Conservation (phyloP, 2,888 invertebrate species). For the Drosophila robusta region DNA sequence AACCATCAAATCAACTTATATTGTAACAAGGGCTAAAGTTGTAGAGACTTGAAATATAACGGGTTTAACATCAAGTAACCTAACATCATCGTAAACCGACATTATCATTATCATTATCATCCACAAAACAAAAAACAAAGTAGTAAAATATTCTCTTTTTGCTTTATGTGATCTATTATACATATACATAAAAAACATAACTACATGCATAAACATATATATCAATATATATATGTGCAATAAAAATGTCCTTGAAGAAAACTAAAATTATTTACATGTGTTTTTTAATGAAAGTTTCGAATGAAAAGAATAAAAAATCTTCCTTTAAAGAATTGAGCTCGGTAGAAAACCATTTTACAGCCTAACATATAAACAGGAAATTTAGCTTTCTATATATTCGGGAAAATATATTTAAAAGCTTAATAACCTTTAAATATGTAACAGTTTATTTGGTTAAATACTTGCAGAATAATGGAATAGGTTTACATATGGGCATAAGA, state of each 20-base stretch:
- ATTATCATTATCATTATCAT: constrained; percentile 58
- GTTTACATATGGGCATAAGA: background rate
- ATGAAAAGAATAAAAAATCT: no score
- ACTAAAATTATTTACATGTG: background rate
- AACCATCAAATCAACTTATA: constrained; percentile 50
- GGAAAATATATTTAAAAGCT: no score
- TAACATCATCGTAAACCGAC: constrained; percentile 34
- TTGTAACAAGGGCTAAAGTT: constrained; percentile 55
- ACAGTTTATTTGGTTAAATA: constrained; percentile 23
- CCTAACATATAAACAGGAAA: no score
- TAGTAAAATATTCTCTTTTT: constrained; percentile 83
- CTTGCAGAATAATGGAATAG: constrained; percentile 11
- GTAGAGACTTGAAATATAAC: constrained; percentile 53
- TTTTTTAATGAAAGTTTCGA: background rate
- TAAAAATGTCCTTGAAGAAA: constrained; percentile 73
- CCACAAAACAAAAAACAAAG: constrained; percentile 49
- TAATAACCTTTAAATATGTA: no score
- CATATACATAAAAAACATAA: constrained; percentile 55
- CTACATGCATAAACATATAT: constrained; percentile 55
- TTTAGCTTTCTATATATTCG: no score
- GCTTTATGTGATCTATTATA: constrained; percentile 84
- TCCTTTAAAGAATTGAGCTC: no score
- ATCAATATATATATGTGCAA: constrained; percentile 57
- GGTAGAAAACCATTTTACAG: no score
- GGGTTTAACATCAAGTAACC: constrained; percentile 51